Evolutionary conservation across 2,888 invertebrate species (phyloP).

Genomic region (Pycnomerus fuliginosus): DNA sequence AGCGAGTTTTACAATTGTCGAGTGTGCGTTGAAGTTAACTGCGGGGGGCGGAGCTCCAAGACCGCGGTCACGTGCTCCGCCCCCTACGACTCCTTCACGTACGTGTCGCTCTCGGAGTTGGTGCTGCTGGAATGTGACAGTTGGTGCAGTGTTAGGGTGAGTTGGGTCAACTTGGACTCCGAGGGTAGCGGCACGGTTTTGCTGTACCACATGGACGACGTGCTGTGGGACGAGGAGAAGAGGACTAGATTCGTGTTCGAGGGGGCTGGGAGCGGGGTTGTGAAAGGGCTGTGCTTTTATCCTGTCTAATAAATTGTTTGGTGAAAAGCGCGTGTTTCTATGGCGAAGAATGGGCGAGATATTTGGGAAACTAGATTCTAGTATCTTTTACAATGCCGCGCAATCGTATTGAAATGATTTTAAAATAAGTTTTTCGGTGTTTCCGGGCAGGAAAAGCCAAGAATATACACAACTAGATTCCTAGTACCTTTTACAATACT

Average conservation of each 20-base stretch:
- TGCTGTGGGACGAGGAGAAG: conserved; percentile 28
- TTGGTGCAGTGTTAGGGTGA: conserved; percentile 39
- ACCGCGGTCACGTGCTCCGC: conserved; percentile 26
- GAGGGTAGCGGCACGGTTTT: conserved; percentile 26
- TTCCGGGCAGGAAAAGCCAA: no score
- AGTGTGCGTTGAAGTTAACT: conserved; percentile 23
- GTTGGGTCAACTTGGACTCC: conserved; percentile 34
- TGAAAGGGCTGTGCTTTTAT: conserved; percentile 45
- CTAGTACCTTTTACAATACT: no score
- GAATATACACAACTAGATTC: no score
- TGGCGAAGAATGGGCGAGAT: no score
- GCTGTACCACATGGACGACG: conserved; percentile 39
- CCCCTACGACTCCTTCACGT: conserved; percentile 31
- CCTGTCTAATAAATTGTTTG: conserved; percentile 16
- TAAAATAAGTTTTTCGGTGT: no score
- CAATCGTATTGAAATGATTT: no score
- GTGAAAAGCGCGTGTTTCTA: background rate
- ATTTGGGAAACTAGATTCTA: no score
- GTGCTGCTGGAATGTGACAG: conserved; percentile 35
- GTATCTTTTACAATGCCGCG: no score
- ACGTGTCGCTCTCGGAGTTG: conserved; percentile 32
- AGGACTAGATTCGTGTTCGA: conserved; percentile 36
- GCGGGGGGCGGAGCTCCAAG: conserved; percentile 16
- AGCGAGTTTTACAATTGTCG: conserved; percentile 3
- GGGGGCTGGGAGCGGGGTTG: conserved; percentile 41